Base-by-base conservation (phyloP, 2,888 invertebrate species). In the Bugulina stolonifera region DNA sequence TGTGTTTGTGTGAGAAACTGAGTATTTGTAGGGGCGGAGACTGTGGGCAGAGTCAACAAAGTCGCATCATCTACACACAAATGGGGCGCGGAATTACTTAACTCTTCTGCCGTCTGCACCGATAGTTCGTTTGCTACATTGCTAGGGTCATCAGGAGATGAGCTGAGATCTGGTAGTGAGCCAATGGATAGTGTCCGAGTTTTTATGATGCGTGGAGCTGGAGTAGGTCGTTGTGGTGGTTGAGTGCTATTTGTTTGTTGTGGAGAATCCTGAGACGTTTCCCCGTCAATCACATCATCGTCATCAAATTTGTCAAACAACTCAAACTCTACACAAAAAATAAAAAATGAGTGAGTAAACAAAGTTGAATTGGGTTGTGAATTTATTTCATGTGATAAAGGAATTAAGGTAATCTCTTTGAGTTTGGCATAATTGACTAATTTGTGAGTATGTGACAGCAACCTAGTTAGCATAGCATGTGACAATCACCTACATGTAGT, bases 11-110 rank as follows among this genome's bases (percentile, higher is more conserved):
- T 22, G 70, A 32, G 25, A 29, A 23, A 54, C 2, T 54, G 27
- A 10, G 22, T 5, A 54, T 14, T 10, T n/a, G n/a, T n/a, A n/a
- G 2, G 27, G 2, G 70, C 23, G 10, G 2, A 3, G 10, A 29
- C 14, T 3, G 5, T n/a, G 5, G 58, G 10, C 25, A 32, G 10
- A 58, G 58, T 25, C 27, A 32, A 3, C 10, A 18, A 43, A 43
- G 18, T 25, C 3, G 22, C 35, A 10, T 54, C 52, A n/a, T 29
- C 70, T 3, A 5, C 5, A 23, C 2, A 43, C 27, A 54, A n/a
- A 25, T 70, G 70, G 2, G 70, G 70, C 14, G 52, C 70, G 5
- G 43, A 64, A 34, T 64, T 22, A 10, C 64, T 64, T 2, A 64
- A n/a, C 14, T 25, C 32, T 2, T 64, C 64, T 32, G 64, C 25